phyloP scores from a whole-genome alignment of 2,888 invertebrate genomes.

The Bugula neritina region DNA sequence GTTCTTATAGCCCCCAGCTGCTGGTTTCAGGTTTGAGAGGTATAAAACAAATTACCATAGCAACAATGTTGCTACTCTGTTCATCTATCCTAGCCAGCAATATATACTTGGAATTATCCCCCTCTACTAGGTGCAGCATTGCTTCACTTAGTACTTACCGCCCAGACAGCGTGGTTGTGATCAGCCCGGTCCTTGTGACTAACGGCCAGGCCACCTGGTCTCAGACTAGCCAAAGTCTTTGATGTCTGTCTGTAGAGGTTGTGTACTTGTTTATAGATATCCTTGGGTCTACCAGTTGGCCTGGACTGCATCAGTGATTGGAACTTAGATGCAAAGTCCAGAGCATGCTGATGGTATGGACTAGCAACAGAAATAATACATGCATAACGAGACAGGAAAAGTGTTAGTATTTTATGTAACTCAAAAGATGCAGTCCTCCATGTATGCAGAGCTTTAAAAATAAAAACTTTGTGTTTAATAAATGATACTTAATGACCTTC shows the following conservation, averaged over 20 bases:
- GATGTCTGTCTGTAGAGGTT: neutral
- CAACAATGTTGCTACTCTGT: no score
- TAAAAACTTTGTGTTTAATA: neutral
- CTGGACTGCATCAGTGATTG: neutral
- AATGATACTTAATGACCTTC: no score
- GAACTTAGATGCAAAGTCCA: neutral
- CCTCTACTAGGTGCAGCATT: no score
- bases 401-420: no score
- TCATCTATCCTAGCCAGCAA: no score
- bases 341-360: constrained; percentile 6
- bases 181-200: constrained; percentile 2
- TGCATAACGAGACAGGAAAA: no score
- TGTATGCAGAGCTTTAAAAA: no score
- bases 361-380: neutral
- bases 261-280: neutral
- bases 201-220: neutral
- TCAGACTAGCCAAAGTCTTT: neutral
- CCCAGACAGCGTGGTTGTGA: neutral
- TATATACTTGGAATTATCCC: no score
- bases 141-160: neutral
- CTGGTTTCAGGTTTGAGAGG: no score
- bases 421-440: no score
- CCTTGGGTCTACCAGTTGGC: neutral
- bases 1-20: no score
- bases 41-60: no score